Evolutionary conservation across 2,113 vertebrate species (phyloP).

Genomic region (Pteropus alecto): DNA sequence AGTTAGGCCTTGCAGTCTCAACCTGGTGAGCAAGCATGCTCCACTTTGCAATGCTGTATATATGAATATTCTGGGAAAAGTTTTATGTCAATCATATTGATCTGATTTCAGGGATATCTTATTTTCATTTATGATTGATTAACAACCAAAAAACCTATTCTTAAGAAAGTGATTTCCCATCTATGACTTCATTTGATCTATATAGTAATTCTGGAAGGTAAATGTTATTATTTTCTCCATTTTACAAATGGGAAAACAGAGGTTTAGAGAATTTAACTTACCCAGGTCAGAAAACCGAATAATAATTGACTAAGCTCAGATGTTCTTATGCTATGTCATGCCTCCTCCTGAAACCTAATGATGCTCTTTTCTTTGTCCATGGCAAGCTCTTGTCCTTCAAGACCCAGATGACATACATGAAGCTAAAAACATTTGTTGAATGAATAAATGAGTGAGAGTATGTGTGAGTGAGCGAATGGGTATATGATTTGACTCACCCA

Average conservation of each 20-base stretch:
- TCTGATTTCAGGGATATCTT: slow-evolving; percentile 17
- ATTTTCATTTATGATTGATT: slow-evolving; percentile 21
- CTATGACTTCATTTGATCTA: not conserved
- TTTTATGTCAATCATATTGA: not conserved
- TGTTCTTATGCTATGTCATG: not conserved
- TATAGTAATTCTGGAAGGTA: not conserved
- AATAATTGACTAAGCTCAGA: not conserved
- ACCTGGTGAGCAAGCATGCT: not conserved
- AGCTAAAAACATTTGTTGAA: not conserved
- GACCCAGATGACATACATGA: not conserved
- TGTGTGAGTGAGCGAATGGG: not conserved
- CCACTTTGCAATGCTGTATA: not conserved
- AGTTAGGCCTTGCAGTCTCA: not conserved
- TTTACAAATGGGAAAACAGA: slow-evolving; percentile 42
- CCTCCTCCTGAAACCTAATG: not conserved
- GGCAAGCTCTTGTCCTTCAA: not conserved
- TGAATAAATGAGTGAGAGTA: not conserved
- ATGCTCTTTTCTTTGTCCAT: not conserved
- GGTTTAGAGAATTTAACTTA: slow-evolving; percentile 21
- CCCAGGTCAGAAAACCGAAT: not conserved
- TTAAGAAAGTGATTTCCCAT: not conserved
- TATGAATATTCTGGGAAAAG: not conserved
- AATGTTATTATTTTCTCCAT: not conserved
- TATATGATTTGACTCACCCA: not conserved
- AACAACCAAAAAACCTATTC: not conserved